Evolutionary conservation across 1,140 invertebrate genomes (phyloP).

Genomic region (Brachionus sp.): DNA sequence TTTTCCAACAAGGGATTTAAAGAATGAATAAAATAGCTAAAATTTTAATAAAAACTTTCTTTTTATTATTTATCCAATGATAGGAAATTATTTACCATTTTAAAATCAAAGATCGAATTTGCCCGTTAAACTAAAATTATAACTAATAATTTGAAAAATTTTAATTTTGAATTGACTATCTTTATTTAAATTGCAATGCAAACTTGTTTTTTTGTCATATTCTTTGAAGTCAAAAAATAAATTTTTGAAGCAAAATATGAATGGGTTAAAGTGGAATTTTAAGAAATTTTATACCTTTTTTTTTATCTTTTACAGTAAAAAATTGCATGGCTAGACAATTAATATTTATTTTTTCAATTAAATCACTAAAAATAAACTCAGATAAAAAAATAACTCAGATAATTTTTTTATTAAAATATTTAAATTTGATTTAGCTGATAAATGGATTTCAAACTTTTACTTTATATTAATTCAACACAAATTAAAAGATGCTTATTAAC

Average conservation of each 20-base stretch:
- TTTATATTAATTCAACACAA: too few relatives aligned
- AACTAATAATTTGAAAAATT: neutral
- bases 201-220: neutral
- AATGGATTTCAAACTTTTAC: too few relatives aligned
- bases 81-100: constrained; percentile 21
- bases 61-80: neutral
- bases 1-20: constrained; percentile 96
- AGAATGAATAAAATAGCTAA: constrained; percentile 93
- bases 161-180: neutral
- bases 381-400: neutral
- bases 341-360: too few relatives aligned
- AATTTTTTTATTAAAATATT: too few relatives aligned
- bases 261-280: neutral
- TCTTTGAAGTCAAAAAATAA: neutral
- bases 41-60: neutral
- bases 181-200: neutral
- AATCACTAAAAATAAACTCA: neutral
- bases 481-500: too few relatives aligned
- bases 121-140: neutral
- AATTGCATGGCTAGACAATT: too few relatives aligned
- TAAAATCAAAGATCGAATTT: neutral
- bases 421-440: too few relatives aligned
- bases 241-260: neutral
- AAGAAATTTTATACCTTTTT: neutral
- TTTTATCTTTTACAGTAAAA: neutral